Percentiles rank a stretch among this genome's conserved stretches.
Evolutionary conservation across 2,113 vertebrate species (phyloP).

Genomic region (Myocastor coypus): DNA sequence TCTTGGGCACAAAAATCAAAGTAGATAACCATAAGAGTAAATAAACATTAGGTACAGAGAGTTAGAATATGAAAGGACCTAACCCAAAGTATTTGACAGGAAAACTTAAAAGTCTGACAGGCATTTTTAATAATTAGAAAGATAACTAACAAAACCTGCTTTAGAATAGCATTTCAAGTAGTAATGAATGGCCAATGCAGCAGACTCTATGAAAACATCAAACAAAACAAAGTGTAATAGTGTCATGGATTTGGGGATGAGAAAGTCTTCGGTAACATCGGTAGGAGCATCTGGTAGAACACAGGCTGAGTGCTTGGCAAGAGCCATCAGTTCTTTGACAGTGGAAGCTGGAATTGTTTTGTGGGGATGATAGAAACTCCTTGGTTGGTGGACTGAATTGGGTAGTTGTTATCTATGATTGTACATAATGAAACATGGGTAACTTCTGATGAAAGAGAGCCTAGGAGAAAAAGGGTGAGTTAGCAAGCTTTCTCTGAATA

Average conservation of each 20-base stretch:
- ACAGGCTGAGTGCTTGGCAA: not conserved
- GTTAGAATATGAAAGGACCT: not conserved
- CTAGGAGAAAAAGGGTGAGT: not conserved
- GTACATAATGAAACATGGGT: not conserved
- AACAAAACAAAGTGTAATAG: not conserved
- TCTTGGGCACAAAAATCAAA: not conserved
- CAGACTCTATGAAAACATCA: not conserved
- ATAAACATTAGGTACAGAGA: not conserved
- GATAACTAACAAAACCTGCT: not conserved
- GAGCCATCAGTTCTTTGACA: not conserved
- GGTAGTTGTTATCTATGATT: not conserved
- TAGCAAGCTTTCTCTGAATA: not conserved
- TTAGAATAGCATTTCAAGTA: not conserved
- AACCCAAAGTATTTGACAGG: not conserved
- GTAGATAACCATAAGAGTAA: not conserved
- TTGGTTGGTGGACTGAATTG: not conserved
- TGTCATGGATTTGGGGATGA: not conserved
- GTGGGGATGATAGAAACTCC: not conserved
- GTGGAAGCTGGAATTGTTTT: not conserved
- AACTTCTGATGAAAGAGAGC: not conserved
- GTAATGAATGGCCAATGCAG: not conserved
- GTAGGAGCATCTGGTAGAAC: too few species aligned
- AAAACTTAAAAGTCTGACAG: not conserved
- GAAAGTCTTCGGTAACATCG: not conserved
- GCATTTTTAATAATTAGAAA: not conserved